Evolutionary conservation across 2,113 vertebrate genomes (phyloP).

Genomic region (Sula dactylatra): DNA sequence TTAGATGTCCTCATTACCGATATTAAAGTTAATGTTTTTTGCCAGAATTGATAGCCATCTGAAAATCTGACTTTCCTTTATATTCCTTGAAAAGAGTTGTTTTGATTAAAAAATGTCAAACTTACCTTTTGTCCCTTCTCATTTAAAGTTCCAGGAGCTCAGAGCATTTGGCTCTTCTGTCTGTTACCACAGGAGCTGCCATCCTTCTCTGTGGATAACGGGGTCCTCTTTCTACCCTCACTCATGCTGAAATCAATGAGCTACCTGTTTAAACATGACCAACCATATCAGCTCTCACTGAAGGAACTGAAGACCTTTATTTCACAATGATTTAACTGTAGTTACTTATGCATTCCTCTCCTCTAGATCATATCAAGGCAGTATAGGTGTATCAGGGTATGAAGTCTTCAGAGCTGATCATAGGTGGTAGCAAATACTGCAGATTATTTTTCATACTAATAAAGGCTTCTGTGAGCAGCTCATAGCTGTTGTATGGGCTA

Average conservation of each 20-base stretch:
- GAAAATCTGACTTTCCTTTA: not conserved
- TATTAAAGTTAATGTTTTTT: not conserved
- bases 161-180: not conserved
- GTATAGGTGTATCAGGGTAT: no score
- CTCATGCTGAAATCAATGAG: not conserved
- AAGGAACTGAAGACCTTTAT: not conserved
- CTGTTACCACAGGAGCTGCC: not conserved
- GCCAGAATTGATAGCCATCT: not conserved
- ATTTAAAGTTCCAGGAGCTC: not conserved
- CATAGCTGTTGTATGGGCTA: not conserved
- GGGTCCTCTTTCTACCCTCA: not conserved
- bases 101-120: accelerated
- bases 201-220: not conserved
- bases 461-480: not conserved
- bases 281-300: not conserved
- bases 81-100: not conserved
- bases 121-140: not conserved
- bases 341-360: not conserved
- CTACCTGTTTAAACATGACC: not conserved
- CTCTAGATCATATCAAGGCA: not conserved
- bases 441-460: not conserved
- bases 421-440: not conserved
- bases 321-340: not conserved
- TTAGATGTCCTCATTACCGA: not conserved
- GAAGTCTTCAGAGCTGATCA: not conserved